These are phyloP conservation scores for Cairina moschata DNA, from an alignment of 2,113 vertebrate genomes.

Conservation along the genomic window DNA sequence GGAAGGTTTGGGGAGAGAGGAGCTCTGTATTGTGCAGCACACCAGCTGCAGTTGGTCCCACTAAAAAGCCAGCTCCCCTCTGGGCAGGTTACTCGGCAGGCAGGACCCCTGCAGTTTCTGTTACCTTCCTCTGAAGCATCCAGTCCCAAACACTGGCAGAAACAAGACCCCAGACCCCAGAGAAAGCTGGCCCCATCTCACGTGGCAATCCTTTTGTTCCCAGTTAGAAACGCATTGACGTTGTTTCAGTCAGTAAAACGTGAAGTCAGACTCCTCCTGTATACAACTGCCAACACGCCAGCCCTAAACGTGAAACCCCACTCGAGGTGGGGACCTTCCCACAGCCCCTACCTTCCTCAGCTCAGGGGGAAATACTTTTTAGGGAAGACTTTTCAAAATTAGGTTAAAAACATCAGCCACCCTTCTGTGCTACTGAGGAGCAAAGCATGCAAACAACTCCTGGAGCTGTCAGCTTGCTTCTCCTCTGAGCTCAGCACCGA, in stretches of 20 bases:
- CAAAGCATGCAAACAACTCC: neutral
- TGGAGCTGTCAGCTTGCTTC: neutral
- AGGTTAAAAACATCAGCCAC: neutral
- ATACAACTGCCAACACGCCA: neutral
- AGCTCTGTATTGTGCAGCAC: neutral
- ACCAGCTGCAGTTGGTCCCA: neutral
- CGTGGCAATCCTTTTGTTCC: fast-evolving
- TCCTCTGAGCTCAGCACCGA: neutral
- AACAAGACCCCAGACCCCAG: neutral
- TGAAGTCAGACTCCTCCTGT: neutral
- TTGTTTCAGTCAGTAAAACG: fast-evolving
- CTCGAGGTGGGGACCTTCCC: neutral
- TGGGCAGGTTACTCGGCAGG: neutral
- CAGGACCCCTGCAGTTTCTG: neutral
- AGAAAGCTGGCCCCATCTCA: neutral
- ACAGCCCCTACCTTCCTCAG: neutral
- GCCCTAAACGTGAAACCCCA: neutral
- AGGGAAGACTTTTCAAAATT: neutral
- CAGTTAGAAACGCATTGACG: neutral
- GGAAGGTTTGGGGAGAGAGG: neutral
- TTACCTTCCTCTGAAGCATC: constrained; percentile 71
- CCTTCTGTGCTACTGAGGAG: neutral
- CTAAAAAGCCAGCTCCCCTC: neutral
- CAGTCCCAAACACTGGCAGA: constrained; percentile 43
- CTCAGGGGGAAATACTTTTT: neutral